These are phyloP conservation scores for Pempheris klunzingeri DNA, from an alignment of 2,797 vertebrate species.

Conservation along the genomic window DNA sequence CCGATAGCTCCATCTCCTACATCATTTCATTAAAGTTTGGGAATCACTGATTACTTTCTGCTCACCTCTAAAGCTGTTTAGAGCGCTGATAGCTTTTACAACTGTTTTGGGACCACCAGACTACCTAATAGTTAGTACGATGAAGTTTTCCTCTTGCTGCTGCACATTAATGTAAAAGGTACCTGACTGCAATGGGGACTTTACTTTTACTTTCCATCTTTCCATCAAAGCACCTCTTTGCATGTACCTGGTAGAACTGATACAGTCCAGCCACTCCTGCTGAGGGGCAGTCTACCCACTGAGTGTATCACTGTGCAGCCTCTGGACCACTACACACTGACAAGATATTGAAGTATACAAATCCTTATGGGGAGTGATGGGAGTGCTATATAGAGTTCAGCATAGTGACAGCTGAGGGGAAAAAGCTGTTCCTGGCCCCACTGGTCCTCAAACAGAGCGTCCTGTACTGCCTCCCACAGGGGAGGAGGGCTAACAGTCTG, in stretches of 20 bases:
- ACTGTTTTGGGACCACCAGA: background rate
- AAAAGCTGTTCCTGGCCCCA: too few relatives aligned
- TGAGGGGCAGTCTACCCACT: background rate
- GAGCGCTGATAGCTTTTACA: constrained; percentile 7
- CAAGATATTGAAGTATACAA: background rate
- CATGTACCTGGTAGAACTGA: background rate
- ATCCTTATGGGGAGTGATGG: too few relatives aligned
- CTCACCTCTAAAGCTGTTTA: constrained; percentile 14
- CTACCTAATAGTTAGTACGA: background rate
- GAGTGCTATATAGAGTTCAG: too few relatives aligned
- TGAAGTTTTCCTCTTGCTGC: background rate
- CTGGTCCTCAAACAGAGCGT: too few relatives aligned
- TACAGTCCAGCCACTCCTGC: background rate
- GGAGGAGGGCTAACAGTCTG: too few relatives aligned
- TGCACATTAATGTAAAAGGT: background rate
- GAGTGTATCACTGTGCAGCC: background rate
- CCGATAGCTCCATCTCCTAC: background rate
- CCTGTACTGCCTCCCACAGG: too few relatives aligned
- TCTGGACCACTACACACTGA: background rate
- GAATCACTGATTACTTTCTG: too few relatives aligned
- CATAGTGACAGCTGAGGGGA: too few relatives aligned
- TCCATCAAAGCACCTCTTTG: background rate
- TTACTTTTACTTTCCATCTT: background rate
- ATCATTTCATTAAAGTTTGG: background rate
- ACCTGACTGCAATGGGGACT: background rate